phyloP scores from a whole-genome alignment of 2,113 vertebrate species.

The Xiphias gladius region DNA sequence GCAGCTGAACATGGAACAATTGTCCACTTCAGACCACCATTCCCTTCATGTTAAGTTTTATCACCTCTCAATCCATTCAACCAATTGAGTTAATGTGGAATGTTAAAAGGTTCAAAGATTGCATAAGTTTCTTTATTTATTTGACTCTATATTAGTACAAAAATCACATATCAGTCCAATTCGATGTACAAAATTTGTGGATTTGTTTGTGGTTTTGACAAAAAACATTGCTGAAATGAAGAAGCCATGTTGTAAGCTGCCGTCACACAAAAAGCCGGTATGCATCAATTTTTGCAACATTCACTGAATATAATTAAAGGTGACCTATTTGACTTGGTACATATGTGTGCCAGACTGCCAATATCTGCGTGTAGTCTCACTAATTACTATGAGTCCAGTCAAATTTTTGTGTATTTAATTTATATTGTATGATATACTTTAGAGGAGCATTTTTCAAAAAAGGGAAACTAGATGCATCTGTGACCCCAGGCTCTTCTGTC shows the following conservation, averaged over 20 bases:
- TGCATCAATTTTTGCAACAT: constrained; percentile 11
- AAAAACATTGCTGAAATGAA: background rate
- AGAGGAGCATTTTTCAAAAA: background rate
- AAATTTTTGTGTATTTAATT: constrained; percentile 1
- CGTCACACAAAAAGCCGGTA: background rate
- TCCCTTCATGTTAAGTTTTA: background rate
- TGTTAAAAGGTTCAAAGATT: background rate
- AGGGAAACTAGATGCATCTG: constrained; percentile 13
- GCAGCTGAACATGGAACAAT: background rate
- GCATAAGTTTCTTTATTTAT: background rate
- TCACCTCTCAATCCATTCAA: background rate
- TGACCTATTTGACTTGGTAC: constrained; percentile 12
- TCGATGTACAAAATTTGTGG: background rate
- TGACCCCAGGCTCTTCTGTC: constrained; percentile 34
- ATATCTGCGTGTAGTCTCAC: background rate
- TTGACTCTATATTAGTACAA: background rate
- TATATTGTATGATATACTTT: background rate
- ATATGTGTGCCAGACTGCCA: background rate
- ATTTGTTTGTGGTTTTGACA: background rate
- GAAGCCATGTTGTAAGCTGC: background rate
- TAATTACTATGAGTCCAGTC: background rate
- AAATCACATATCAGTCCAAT: background rate
- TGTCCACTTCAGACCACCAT: background rate
- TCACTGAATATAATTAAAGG: background rate
- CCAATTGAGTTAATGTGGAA: background rate